Conservation (phyloP, 2,888 invertebrate genomes). For the Ectemnius lituratus region DNA sequence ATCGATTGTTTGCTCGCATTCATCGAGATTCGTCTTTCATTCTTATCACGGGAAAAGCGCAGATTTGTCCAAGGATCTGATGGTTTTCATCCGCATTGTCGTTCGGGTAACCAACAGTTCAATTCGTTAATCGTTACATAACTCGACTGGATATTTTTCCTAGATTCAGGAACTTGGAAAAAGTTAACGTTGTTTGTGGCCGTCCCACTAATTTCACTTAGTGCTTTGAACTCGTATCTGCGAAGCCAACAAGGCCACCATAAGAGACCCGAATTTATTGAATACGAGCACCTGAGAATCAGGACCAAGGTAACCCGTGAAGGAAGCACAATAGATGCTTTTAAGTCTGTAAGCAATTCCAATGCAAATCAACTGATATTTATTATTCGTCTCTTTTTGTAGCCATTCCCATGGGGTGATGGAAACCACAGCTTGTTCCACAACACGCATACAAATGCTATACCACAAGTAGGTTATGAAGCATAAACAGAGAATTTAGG, state of each 20-base stretch:
- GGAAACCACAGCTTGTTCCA: neutral
- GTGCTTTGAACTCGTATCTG: neutral
- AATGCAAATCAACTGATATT: neutral
- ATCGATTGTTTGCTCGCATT: no score
- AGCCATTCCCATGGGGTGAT: neutral
- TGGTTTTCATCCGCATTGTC: no score
- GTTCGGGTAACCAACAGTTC: no score
- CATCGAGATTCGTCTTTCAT: no score
- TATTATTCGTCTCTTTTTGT: neutral
- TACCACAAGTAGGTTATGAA: neutral
- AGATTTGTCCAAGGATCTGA: no score
- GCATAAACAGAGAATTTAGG: neutral
- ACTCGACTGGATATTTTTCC: neutral
- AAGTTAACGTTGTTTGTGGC: neutral
- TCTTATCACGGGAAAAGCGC: no score
- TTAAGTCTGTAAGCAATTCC: neutral
- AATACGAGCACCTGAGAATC: neutral
- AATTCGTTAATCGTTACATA: no score
- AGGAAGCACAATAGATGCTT: neutral
- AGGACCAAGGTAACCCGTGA: neutral
- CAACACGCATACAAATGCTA: neutral
- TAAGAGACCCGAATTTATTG: neutral
- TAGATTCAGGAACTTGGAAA: neutral
- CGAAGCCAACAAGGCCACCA: neutral
- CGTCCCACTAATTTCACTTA: neutral